phyloP scores from a whole-genome alignment of 2,888 invertebrate genomes.

The Luperina nickerlii region DNA sequence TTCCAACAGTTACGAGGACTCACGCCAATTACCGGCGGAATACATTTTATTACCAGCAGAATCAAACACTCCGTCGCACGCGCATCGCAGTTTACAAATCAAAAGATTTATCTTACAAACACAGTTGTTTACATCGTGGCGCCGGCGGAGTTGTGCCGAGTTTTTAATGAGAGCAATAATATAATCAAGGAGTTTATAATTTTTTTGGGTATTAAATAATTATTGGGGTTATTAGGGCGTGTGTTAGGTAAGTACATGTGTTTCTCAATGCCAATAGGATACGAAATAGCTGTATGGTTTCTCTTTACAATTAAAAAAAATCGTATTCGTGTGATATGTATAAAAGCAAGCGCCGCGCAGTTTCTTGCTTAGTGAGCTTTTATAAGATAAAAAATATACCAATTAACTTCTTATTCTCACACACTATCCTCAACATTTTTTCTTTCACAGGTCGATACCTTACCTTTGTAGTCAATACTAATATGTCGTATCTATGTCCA shows the following conservation, averaged over 20 bases:
- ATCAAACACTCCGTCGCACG: constrained; percentile 59
- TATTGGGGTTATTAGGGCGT: constrained; percentile 29
- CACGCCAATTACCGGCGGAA: constrained; percentile 41
- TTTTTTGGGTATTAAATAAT: constrained; percentile 20
- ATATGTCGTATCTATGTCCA: no score
- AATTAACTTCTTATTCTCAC: no score
- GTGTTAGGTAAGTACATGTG: neutral
- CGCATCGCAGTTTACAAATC: constrained; percentile 63
- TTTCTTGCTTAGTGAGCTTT: neutral
- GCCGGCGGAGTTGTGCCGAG: constrained; percentile 46
- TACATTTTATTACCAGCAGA: constrained; percentile 58
- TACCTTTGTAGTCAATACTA: no score
- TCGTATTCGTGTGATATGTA: neutral
- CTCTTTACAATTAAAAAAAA: neutral
- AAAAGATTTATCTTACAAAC: constrained; percentile 66
- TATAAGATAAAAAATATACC: neutral
- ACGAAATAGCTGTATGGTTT: neutral
- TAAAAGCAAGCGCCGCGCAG: no score
- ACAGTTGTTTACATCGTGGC: constrained; percentile 65
- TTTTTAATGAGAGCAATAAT: constrained; percentile 48
- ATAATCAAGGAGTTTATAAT: constrained; percentile 5
- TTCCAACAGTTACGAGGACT: constrained; percentile 33
- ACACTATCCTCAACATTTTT: no score
- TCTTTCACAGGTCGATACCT: no score
- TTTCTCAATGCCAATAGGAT: neutral